Evolutionary conservation across 2,888 invertebrate species (phyloP).

Genomic region (Anthoptus insignis): DNA sequence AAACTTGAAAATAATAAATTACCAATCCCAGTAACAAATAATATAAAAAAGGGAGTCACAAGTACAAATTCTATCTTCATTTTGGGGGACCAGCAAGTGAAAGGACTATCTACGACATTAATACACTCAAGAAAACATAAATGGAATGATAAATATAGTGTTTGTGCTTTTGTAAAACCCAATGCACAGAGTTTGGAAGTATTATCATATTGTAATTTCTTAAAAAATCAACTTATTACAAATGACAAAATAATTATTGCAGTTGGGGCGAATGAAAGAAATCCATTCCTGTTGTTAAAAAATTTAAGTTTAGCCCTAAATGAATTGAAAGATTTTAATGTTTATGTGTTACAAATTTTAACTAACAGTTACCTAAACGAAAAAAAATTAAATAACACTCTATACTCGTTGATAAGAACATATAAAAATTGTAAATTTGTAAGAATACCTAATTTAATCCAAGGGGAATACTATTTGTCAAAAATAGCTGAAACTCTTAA

Average conservation of each 20-base stretch:
- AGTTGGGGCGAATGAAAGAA: conserved; percentile 8
- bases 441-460: not conserved
- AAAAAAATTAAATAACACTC: conserved; percentile 5
- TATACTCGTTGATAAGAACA: not conserved
- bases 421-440: conserved; percentile 10
- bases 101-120: not conserved
- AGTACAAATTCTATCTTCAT: conserved; percentile 12
- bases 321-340: not conserved
- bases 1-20: not conserved
- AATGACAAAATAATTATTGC: conserved; percentile 4
- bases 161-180: conserved; percentile 5
- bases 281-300: conserved; percentile 6
- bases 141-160: not conserved
- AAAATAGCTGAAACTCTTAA: conserved; percentile 3
- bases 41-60: no score
- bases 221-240: not conserved
- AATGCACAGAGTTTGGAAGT: not conserved
- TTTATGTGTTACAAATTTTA: not conserved
- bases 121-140: not conserved
- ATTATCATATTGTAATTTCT: not conserved
- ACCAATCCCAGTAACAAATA: not conserved
- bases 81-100: conserved; percentile 14
- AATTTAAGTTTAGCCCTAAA: not conserved
- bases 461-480: no score
- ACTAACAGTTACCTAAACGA: not conserved